phyloP scores from a whole-genome alignment of 2,113 vertebrate species.

The Pholis gunnellus region DNA sequence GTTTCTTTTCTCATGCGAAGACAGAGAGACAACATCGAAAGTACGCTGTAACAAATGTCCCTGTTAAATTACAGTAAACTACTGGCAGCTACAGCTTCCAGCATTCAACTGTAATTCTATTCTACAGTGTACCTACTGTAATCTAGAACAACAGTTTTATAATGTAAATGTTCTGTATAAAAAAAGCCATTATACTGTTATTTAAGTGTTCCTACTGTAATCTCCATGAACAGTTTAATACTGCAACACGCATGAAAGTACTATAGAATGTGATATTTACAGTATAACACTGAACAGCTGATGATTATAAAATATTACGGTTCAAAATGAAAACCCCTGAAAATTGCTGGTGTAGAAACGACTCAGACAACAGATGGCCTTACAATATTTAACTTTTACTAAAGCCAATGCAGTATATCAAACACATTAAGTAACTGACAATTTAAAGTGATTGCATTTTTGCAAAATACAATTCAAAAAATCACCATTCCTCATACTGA shows the following conservation, averaged over 20 bases:
- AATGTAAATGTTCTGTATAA: background rate
- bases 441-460: too few species aligned
- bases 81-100: background rate
- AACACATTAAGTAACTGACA: too few species aligned
- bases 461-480: background rate
- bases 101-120: background rate
- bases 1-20: conserved; percentile 6
- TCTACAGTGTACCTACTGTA: background rate
- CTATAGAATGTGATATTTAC: too few species aligned
- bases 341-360: background rate
- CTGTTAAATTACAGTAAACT: background rate
- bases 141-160: background rate
- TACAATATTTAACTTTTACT: background rate
- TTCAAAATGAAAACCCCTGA: too few species aligned
- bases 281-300: too few species aligned
- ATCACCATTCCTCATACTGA: too few species aligned
- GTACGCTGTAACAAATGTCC: background rate
- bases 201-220: background rate
- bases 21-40: background rate
- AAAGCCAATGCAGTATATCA: background rate
- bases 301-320: too few species aligned
- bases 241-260: too few species aligned
- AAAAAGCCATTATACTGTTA: background rate
- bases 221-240: background rate
- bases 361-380: background rate